Evolutionary conservation across 1,140 invertebrate species (phyloP), one percentile per base, ranked within the genome.

Genomic region (Brevipalpus yothersi): DNA sequence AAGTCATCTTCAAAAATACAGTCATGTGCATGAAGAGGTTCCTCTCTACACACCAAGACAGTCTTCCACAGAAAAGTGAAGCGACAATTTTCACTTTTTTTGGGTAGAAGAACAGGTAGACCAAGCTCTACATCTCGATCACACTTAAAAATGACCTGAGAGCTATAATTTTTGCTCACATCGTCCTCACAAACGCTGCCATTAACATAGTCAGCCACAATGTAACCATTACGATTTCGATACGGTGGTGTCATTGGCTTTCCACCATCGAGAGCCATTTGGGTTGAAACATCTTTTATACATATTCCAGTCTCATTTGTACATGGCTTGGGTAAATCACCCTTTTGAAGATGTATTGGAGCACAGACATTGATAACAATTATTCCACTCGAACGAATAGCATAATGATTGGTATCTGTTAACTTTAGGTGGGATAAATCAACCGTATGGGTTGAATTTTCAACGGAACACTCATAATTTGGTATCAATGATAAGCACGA

Each of bases 41-140:
- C 13, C n/a, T n/a, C 11, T 42, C 67, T 64, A 63, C 71, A 72
- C 8, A 69, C 66, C 8, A 67, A 51, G 40, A 58, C 61, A 1
- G 70, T 72, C 19, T 62, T 57, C 71, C 71, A 72, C 17, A 62
- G 31, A 60, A 72, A 70, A 23, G 63, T 49, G 1, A 62, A 63
- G 17, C 65, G 47, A 64, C 71, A 72, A 31, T 10, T 56, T 56
- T 56, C 0, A 42, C 10, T 42, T 49, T 49, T 15, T 7, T 19
- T 19, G 47, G 19, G 15, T 4, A 21, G 5, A 11, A 39, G n/a
- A 41, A 11, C n/a, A 17, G 54, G 54, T 56, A 2, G 4, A 39
- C 31, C 54, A 7, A 31, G 15, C 21, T n/a, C 41, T n/a, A 17
- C 31, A 39, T 56, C 39, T 23, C 54, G 41, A 42, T 56, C 54